Evolutionary conservation across 2,113 vertebrate species (phyloP), one percentile per base, ranked within the genome.

Genomic region (Spilogale gracilis): DNA sequence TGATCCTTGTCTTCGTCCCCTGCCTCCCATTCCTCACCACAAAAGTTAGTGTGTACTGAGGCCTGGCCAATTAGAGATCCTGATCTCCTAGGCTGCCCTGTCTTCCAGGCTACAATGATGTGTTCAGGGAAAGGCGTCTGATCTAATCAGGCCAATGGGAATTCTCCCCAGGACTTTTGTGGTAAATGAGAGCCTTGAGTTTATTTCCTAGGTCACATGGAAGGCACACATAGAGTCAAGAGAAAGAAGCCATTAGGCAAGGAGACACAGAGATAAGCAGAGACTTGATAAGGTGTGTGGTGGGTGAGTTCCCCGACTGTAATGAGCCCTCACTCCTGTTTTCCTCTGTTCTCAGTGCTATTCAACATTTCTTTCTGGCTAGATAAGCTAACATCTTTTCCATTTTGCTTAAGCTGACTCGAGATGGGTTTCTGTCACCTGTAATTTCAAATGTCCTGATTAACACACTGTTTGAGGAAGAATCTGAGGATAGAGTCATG

Each of bases 381-480:
- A 58, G 54, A 54, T 50, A 61, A 95, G 38, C n/a, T 84, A 54
- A 86, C 48, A 10, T 45, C 45, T 32, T 32, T 92, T 25, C 54
- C 87, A 12, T 76, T 94, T 90, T 92, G 48, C 61, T 63, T 74
- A 67, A 56, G 50, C 43, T 58, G 54, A 17, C 73, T 86, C 56
- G 48, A 92, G 18, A 63, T 52, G 20, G 16, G 11, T 83, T 87
- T 91, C 73, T 79, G 12, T 73, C 18, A 23, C 27, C 5, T 84
- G 38, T 63, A 61, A 65, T 45, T 93, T 91, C 69, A 91, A 71
- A 52, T 25, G 73, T 95, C 45, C 32, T 92, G 32, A 89, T 71
- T 48, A 82, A 92, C 71, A 61, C 3, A 27, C 45, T 4, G 17
- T 25, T 79, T 81, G 50, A 91, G 50, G 78, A 95, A 38, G 58